phyloP scores from a whole-genome alignment of 1,140 invertebrate species.

The Eriosoma lanigerum region DNA sequence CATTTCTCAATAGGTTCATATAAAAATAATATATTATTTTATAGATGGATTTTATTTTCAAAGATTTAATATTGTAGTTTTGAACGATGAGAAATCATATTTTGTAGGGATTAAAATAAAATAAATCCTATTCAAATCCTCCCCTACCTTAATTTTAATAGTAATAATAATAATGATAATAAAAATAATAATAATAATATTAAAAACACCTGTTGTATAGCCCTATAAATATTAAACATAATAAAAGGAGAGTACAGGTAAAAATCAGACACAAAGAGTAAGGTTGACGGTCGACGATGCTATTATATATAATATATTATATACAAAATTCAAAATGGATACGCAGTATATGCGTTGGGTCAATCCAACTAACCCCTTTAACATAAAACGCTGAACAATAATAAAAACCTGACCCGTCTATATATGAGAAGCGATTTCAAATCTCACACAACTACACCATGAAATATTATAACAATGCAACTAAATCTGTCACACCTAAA shows the following conservation, averaged over 20 bases:
- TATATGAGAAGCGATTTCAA: slow-evolving; percentile 11
- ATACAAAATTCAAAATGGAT: slow-evolving; percentile 44
- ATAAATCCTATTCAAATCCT: slow-evolving; percentile 22
- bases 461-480: slow-evolving; percentile 35
- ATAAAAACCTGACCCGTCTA: slow-evolving; percentile 13
- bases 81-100: slow-evolving; percentile 33
- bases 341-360: slow-evolving; percentile 22
- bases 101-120: slow-evolving; percentile 15
- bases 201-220: slow-evolving; percentile 22
- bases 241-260: slow-evolving; percentile 28
- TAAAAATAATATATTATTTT: not conserved
- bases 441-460: not conserved
- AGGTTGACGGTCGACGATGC: not conserved
- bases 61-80: not conserved
- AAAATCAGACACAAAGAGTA: slow-evolving; percentile 39
- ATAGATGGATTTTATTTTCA: not conserved
- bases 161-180: slow-evolving; percentile 6
- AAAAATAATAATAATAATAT: no score
- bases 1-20: not conserved
- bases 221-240: slow-evolving; percentile 19
- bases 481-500: slow-evolving; percentile 50
- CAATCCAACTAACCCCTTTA: slow-evolving; percentile 48
- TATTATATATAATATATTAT: not conserved
- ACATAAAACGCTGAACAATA: slow-evolving; percentile 39
- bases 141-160: slow-evolving; percentile 2